These are phyloP conservation scores for Boloria euphrosyne DNA, from an alignment of 2,888 invertebrate species.

Conservation along the genomic window DNA sequence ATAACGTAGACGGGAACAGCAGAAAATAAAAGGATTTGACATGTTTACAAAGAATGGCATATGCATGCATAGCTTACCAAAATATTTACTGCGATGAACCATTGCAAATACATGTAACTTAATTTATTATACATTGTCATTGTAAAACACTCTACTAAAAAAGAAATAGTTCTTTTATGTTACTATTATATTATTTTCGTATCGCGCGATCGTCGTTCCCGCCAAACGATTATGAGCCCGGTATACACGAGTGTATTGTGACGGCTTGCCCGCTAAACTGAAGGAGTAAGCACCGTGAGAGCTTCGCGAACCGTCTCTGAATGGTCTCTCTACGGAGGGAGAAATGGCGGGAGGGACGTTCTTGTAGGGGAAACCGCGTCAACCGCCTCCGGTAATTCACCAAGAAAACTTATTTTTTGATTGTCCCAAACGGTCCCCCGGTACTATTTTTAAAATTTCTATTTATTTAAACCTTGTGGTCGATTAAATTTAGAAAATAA, in stretches of 20 bases:
- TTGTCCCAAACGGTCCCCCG: constrained; percentile 58
- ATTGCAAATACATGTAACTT: constrained; percentile 39
- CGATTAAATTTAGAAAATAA: background rate
- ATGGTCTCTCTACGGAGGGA: constrained; percentile 77
- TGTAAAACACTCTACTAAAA: constrained; percentile 66
- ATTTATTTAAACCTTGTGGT: background rate
- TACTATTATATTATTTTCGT: constrained; percentile 42
- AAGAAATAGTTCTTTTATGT: constrained; percentile 47
- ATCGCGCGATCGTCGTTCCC: constrained; percentile 61
- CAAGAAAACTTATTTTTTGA: constrained; percentile 79
- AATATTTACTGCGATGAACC: constrained; percentile 27
- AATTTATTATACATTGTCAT: constrained; percentile 51
- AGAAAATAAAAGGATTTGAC: background rate
- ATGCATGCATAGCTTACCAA: constrained; percentile 31
- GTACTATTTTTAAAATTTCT: constrained; percentile 20
- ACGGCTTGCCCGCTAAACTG: constrained; percentile 78
- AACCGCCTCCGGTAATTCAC: constrained; percentile 79
- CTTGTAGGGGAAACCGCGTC: constrained; percentile 78
- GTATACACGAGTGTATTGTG: constrained; percentile 63
- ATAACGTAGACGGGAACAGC: background rate
- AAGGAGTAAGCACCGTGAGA: constrained; percentile 67
- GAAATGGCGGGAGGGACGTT: constrained; percentile 76
- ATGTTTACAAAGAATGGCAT: background rate
- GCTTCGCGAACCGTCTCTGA: constrained; percentile 79
- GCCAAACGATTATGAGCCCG: constrained; percentile 58